Evolutionary conservation across 2,888 invertebrate genomes (phyloP).

Genomic region (Macrophya alboannulata): DNA sequence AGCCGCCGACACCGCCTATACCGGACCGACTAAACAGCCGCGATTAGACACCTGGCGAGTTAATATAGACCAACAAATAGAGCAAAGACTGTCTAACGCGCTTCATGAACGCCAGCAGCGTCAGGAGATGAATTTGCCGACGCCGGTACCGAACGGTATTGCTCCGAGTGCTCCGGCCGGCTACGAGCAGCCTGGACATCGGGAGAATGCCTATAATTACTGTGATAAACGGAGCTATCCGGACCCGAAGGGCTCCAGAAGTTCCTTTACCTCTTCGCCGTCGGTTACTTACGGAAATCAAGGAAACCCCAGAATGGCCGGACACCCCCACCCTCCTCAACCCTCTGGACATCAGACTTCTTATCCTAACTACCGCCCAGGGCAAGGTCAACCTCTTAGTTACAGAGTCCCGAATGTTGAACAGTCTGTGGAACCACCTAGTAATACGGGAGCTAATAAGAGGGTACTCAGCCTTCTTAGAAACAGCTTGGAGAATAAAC

Average conservation of each 20-base stretch:
- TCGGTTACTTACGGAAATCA: slow-evolving; percentile 63
- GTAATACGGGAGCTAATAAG: slow-evolving; percentile 84
- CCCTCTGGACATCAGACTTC: slow-evolving; percentile 62
- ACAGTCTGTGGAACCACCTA: slow-evolving; percentile 67
- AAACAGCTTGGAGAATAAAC: slow-evolving; percentile 87
- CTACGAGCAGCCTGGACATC: slow-evolving; percentile 71
- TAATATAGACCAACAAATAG: slow-evolving; percentile 82
- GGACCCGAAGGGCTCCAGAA: slow-evolving; percentile 65
- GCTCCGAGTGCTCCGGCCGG: slow-evolving; percentile 63
- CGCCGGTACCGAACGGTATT: slow-evolving; percentile 71
- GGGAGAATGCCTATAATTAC: slow-evolving; percentile 68
- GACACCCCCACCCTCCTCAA: slow-evolving; percentile 61
- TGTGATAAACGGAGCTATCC: slow-evolving; percentile 76
- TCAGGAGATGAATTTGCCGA: slow-evolving; percentile 70
- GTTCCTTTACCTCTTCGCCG: slow-evolving; percentile 65
- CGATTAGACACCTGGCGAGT: slow-evolving; percentile 81
- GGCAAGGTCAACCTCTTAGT: slow-evolving; percentile 65
- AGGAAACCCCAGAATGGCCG: slow-evolving; percentile 62
- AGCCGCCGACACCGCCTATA: slow-evolving; percentile 73
- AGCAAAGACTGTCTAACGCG: slow-evolving; percentile 80
- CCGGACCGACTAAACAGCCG: slow-evolving; percentile 80
- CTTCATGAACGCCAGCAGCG: slow-evolving; percentile 71
- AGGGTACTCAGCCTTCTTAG: slow-evolving; percentile 86
- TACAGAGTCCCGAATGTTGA: slow-evolving; percentile 63
- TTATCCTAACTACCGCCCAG: slow-evolving; percentile 65